Conservation (phyloP, 2,113 vertebrate species). For the Lophochroa leadbeateri region DNA sequence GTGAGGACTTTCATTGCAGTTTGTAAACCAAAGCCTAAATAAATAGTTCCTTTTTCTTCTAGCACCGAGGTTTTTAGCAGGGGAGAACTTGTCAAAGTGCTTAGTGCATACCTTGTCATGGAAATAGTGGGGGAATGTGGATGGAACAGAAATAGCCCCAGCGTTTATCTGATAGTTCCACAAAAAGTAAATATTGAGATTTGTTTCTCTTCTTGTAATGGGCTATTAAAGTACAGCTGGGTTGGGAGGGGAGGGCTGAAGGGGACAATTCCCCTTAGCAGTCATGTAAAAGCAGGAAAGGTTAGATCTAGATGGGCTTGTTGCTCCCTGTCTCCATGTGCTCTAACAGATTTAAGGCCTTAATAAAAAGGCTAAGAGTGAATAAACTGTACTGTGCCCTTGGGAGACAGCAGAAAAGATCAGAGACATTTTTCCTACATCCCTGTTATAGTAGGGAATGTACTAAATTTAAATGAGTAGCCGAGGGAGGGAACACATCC, state of each 20-base stretch:
- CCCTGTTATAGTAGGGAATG: not conserved
- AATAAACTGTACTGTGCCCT: not conserved
- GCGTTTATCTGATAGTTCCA: conserved; percentile 56
- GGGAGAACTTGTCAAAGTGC: conserved; percentile 18
- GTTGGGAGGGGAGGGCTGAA: not conserved
- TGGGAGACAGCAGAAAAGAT: not conserved
- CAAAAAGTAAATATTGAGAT: conserved; percentile 65
- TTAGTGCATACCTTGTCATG: conserved; percentile 51
- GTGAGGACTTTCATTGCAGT: not conserved
- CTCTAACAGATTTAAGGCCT: not conserved
- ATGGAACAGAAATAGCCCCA: conserved; percentile 64
- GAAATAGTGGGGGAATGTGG: conserved; percentile 56
- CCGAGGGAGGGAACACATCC: not conserved
- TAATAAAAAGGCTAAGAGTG: not conserved
- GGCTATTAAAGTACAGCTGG: conserved; percentile 30
- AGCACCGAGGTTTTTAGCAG: not conserved
- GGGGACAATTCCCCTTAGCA: conserved; percentile 9
- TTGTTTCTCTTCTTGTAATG: conserved; percentile 55
- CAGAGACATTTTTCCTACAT: not conserved
- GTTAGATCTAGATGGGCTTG: not conserved
- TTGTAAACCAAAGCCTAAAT: conserved; percentile 8
- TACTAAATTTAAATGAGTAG: not conserved
- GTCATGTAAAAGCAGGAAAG: not conserved
- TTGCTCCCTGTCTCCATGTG: not conserved
- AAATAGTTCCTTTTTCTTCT: not conserved